phyloP scores from a whole-genome alignment of 35 echinoderm and acorn worm species.

The Eucidaris tribuloides region DNA sequence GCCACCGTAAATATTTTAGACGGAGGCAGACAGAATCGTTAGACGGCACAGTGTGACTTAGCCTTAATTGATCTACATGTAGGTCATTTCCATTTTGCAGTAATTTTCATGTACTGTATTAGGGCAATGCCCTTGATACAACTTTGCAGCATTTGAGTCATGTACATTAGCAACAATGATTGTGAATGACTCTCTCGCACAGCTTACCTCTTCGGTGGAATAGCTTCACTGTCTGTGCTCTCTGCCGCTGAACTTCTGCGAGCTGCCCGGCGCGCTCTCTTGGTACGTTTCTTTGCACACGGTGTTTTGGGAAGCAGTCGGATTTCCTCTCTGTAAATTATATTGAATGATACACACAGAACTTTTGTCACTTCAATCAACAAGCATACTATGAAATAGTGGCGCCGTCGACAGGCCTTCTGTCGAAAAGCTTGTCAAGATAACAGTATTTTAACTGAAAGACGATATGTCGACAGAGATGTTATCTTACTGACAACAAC shows the following conservation, averaged over 20 bases:
- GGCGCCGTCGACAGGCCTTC: too few relatives aligned
- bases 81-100: too few relatives aligned
- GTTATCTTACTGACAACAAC: too few relatives aligned
- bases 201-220: neutral
- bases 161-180: neutral
- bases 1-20: too few relatives aligned
- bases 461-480: too few relatives aligned
- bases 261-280: neutral
- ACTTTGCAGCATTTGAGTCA: neutral
- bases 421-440: too few relatives aligned
- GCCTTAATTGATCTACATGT: neutral
- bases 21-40: neutral
- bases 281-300: neutral
- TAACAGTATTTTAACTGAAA: too few relatives aligned
- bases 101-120: too few relatives aligned
- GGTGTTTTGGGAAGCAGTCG: slow-evolving; percentile 34
- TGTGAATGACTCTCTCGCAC: neutral
- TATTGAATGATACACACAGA: neutral
- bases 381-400: too few relatives aligned
- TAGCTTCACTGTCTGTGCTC: neutral
- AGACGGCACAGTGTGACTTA: neutral
- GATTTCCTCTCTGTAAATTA: slow-evolving; percentile 5
- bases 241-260: neutral
- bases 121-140: neutral
- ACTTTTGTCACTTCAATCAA: too few relatives aligned